Base-by-base conservation (phyloP, 2,797 vertebrate species). In the Triplophysa yarkandensis region DNA sequence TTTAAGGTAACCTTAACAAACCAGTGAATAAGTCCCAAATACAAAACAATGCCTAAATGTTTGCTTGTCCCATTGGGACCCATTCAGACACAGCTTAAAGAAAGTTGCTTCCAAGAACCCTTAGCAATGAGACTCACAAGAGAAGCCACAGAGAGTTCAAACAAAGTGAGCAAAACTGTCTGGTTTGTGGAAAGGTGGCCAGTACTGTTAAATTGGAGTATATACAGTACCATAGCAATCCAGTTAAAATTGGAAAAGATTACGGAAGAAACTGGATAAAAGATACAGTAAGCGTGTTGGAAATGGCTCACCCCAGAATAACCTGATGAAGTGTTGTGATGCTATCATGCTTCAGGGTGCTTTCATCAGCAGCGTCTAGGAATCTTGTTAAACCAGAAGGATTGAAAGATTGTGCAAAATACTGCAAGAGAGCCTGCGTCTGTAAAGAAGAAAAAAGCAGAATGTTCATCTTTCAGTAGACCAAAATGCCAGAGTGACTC, bases 1-100 rank as follows among this genome's bases (percentile, higher is more conserved):
- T 27, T 27, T 19, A 21, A 62, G 21, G 23, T 62, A 50, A 71
- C 61, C 30, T n/a, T 48, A 36, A 34, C 32, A 57, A 71, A 48
- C 19, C 43, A 2, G 23, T 28, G 52, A 55, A 55, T 28, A 16
- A 6, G 10, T n/a, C 19, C 16, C 19, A 71, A 55, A 14, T 23
- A 27, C 8, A 71, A 62, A 36, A 71, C 16, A 71, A 39, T 52
- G 30, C 19, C 4, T 71, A 39, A 39, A 61, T 28, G 17, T 50
- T 39, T 71, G 57, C 23, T 50, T 13, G 44, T 71, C 69, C 69
- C 58, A 36, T 30, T n/a, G 58, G 69, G 69, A 71, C 30, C 17
- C 21, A 28, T 71, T 17, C 58, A 71, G 32, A 36, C 58, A 52
- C 57, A n/a, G 19, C 57, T 27, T n/a, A 61, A 6, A 48, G 7